Evolutionary conservation across 92 coral and sea anemone genomes (phyloP).

Genomic region (Phenganax stokvisi): DNA sequence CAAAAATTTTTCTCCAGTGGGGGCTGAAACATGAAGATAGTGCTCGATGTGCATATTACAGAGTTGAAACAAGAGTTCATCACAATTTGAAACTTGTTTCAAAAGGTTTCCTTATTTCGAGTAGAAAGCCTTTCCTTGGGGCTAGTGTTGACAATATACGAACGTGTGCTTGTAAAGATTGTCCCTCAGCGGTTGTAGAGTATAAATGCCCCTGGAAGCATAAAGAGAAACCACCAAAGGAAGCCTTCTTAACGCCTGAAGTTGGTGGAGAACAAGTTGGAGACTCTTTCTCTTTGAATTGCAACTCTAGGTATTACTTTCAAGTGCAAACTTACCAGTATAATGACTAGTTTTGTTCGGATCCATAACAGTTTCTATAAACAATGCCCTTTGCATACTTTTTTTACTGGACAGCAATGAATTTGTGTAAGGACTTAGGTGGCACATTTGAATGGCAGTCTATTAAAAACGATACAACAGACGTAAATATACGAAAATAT

Average conservation of each 20-base stretch:
- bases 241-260: background rate
- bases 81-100: background rate
- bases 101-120: background rate
- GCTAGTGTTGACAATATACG: slow-evolving; percentile 6
- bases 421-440: too few relatives aligned
- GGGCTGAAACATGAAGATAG: slow-evolving; percentile 9
- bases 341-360: too few relatives aligned
- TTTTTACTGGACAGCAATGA: too few relatives aligned
- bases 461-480: too few relatives aligned
- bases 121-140: slow-evolving; percentile 1
- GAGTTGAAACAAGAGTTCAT: background rate
- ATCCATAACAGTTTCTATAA: too few relatives aligned
- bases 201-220: slow-evolving; percentile 6
- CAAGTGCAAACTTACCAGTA: background rate
- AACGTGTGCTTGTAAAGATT: background rate
- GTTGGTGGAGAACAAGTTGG: background rate
- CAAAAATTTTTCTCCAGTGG: background rate
- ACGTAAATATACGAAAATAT: too few relatives aligned
- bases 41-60: background rate
- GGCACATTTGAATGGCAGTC: too few relatives aligned
- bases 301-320: background rate
- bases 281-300: background rate
- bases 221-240: background rate
- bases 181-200: background rate
- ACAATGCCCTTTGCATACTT: too few relatives aligned